Evolutionary conservation across 2,888 invertebrate genomes (phyloP).

Genomic region (Phortica okadai): DNA sequence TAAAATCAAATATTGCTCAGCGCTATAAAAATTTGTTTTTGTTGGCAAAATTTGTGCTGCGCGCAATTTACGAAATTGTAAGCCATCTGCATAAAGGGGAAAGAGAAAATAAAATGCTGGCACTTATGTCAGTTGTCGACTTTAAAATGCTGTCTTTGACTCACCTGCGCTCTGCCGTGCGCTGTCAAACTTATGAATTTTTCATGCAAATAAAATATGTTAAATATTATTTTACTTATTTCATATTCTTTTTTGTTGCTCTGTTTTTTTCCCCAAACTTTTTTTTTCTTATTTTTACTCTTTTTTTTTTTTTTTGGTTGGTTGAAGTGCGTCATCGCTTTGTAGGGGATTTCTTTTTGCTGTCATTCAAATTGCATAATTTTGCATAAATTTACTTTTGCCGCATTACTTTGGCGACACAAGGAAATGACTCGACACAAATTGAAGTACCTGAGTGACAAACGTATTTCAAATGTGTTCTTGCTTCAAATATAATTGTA

Average conservation of each 20-base stretch:
- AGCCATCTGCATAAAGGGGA: neutral
- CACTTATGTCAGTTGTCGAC: constrained; percentile 15
- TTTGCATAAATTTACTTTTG: constrained; percentile 11
- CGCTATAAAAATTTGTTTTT: constrained; percentile 12
- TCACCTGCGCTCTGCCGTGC: neutral
- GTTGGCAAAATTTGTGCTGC: neutral
- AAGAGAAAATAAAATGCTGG: neutral
- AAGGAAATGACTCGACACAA: neutral
- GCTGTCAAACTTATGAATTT: constrained; percentile 46
- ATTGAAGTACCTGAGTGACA: neutral
- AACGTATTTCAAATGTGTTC: neutral
- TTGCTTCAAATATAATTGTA: neutral
- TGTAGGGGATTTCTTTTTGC: neutral
- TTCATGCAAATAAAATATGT: constrained; percentile 47
- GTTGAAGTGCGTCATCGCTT: neutral
- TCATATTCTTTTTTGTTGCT: neutral
- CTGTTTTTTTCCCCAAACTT: neutral
- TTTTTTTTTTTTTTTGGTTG: neutral
- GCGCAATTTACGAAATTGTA: too few relatives aligned
- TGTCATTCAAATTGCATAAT: constrained; percentile 11
- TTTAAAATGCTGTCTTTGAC: constrained; percentile 6
- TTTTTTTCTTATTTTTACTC: neutral
- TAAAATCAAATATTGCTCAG: neutral
- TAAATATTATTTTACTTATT: constrained; percentile 41
- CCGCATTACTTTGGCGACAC: neutral